phyloP scores from a whole-genome alignment of 2,888 invertebrate species.

The Acanthosepion pharaonis region DNA sequence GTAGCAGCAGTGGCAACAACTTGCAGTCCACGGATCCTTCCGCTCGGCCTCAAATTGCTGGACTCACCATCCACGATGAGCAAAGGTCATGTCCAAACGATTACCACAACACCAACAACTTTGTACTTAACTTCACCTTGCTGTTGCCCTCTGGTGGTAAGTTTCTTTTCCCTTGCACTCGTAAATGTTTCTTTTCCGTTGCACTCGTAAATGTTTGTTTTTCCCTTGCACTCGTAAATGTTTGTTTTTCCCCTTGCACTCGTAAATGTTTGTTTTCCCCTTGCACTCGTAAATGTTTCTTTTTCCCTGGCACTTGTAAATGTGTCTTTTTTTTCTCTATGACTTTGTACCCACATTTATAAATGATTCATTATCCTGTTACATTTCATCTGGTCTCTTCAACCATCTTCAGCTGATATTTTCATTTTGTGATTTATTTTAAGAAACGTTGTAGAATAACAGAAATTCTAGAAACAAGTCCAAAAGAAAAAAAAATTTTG shows the following conservation, averaged over 20 bases:
- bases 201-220: no score
- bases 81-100: slow-evolving; percentile 36
- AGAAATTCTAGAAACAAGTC: no score
- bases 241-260: background rate
- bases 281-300: background rate
- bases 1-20: background rate
- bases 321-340: background rate
- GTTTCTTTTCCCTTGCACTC: background rate
- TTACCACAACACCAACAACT: slow-evolving; percentile 41
- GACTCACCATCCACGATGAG: slow-evolving; percentile 40
- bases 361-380: no score
- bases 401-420: no score
- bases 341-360: background rate
- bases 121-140: slow-evolving; percentile 44
- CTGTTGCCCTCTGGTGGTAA: slow-evolving; percentile 43
- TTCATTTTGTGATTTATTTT: no score
- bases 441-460: no score
- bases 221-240: background rate
- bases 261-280: background rate
- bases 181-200: background rate
- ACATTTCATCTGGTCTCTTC: no score
- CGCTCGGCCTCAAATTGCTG: slow-evolving; percentile 43
- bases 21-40: background rate
- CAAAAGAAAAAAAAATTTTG: no score
- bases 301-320: background rate